Evolutionary conservation across 2,797 vertebrate species (phyloP), one percentile per base, ranked within the genome.

Genomic region (Semaprochilodus insignis): DNA sequence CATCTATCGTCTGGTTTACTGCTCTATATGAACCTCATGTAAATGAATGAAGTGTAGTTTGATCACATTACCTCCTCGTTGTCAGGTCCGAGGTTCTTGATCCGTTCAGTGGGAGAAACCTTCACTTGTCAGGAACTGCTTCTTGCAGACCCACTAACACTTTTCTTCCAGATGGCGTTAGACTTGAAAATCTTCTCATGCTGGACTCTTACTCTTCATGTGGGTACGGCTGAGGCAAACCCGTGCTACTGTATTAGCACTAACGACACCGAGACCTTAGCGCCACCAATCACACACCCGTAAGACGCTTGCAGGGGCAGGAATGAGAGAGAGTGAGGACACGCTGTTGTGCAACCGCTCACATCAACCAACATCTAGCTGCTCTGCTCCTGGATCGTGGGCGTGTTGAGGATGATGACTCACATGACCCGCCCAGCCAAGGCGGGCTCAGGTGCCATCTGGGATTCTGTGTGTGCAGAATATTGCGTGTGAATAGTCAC

Each of bases 31-130:
- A 66, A 36, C 62, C 11, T 48, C 27, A 63, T 57, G 65, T 25
- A 40, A 4, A 31, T 27, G 14, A 44, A 44, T 27, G 19, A 60
- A 2, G 6, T 60, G 1, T n/a, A 55, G 51, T 23, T 52, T 44
- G 25, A 66, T 65, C 4, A 36, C 40, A 59, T n/a, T 85, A 88
- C 87, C 87, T 85, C 71, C 17, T 69, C 40, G 79, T 60, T 65
- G 11, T 62, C 54, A 51, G 55, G 59, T 76, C 80, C 70, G 63
- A 8, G 74, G 25, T 59, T 11, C 34, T n/a, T 70, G 44, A 63
- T 80, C n/a, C 8, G 27, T 72, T 83, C 44, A 31, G 2, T 34
- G n/a, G 36, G 3, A 27, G 57, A 51, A 1, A 23, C 48, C 40
- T 23, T 81, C 75, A 78, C 36, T 79, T 59, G 66, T 75, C 54